Conservation (phyloP, 1,140 invertebrate genomes). For the Dendroctonus ponderosae region DNA sequence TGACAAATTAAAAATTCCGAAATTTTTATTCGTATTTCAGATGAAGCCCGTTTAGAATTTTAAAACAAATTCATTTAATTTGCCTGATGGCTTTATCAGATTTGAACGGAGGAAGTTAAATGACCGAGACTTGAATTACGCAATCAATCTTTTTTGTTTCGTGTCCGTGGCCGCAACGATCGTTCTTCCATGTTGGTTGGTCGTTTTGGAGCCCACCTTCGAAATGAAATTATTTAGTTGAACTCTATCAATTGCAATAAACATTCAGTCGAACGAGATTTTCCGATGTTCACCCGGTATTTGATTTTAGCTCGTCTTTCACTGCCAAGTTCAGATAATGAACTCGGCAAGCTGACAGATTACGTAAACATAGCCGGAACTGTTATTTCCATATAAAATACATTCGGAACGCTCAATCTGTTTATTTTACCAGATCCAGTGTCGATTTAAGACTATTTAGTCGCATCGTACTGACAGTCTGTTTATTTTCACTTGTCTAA, state of each 20-base stretch:
- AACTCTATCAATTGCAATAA: too few species aligned
- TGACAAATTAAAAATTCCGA: constrained; percentile 22
- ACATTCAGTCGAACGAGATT: too few species aligned
- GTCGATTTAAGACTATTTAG: constrained; percentile 15
- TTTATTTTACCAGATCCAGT: constrained; percentile 20
- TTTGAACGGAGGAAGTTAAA: constrained; percentile 17
- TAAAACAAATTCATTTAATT: constrained; percentile 21
- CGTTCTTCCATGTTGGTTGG: too few species aligned
- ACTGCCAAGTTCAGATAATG: constrained; percentile 25
- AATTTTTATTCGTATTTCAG: constrained; percentile 26
- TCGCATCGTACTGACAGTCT: constrained; percentile 16
- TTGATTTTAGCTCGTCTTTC: not conserved
- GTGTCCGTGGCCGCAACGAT: too few species aligned
- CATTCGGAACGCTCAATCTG: not conserved
- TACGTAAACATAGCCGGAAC: constrained; percentile 12
- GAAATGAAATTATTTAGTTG: too few species aligned
- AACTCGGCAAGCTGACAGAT: constrained; percentile 14
- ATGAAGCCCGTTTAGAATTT: constrained; percentile 18
- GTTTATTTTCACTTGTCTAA: constrained; percentile 19
- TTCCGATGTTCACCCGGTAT: too few species aligned
- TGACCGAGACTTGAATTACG: constrained; percentile 14
- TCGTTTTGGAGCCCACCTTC: too few species aligned
- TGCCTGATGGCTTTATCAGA: constrained; percentile 19
- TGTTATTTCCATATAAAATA: constrained; percentile 19
- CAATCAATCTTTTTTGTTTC: constrained; percentile 20